phyloP scores from a whole-genome alignment of 1,140 invertebrate genomes.

The Anoplophora glabripennis region DNA sequence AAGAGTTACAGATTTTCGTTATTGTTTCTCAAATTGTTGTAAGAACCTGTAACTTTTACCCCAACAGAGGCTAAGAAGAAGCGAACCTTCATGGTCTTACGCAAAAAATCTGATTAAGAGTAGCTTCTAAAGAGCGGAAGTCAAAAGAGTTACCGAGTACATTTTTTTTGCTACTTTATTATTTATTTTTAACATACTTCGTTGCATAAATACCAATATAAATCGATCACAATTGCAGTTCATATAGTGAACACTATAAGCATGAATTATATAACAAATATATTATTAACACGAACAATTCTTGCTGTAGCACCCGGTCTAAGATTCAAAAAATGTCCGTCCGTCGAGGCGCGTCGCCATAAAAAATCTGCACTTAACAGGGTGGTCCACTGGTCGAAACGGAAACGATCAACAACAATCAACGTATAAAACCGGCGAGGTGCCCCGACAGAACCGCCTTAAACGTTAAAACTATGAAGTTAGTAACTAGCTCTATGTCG shows the following conservation, averaged over 20 bases:
- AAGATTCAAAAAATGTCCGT: conserved; percentile 29
- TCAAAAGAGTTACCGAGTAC: conserved; percentile 4
- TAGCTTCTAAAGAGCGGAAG: conserved; percentile 10
- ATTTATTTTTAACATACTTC: conserved; percentile 42
- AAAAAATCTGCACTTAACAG: conserved; percentile 13
- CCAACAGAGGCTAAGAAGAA: neutral
- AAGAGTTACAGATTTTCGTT: conserved; percentile 1
- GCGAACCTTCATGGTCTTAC: neutral
- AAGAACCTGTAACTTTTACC: neutral
- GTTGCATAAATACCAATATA: conserved; percentile 47
- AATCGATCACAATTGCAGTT: conserved; percentile 49
- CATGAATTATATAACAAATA: conserved; percentile 42
- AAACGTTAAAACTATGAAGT: conserved; percentile 24
- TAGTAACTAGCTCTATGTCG: conserved; percentile 28
- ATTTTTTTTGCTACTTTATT: conserved; percentile 16
- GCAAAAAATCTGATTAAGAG: neutral
- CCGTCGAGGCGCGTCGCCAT: conserved; percentile 23
- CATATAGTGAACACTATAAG: conserved; percentile 51
- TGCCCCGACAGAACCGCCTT: conserved; percentile 23
- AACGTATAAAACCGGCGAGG: conserved; percentile 8
- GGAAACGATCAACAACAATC: conserved; percentile 10
- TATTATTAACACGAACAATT: conserved; percentile 39
- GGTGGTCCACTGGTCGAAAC: conserved; percentile 20
- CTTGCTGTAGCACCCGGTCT: conserved; percentile 39
- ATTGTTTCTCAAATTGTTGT: neutral